Evolutionary conservation across 2,113 vertebrate genomes (phyloP).

Genomic region (Proterorhinus semilunaris): DNA sequence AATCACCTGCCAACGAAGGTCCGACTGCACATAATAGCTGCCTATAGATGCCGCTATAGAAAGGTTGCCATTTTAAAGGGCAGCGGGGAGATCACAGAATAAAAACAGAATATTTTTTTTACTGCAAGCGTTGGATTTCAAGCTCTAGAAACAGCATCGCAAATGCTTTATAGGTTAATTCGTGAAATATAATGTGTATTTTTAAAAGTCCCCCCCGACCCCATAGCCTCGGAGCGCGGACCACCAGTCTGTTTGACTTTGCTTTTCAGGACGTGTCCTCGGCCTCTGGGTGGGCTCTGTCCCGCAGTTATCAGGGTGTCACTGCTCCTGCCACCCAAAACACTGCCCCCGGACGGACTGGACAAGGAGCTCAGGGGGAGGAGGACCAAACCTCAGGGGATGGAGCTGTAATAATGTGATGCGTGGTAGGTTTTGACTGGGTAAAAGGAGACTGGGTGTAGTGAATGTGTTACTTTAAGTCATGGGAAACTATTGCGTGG

Average conservation of each 20-base stretch:
- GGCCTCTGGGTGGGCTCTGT: conserved; percentile 10
- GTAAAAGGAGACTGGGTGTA: too few species aligned
- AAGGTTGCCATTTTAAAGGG: background rate
- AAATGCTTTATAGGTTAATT: too few species aligned
- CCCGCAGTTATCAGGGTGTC: conserved; percentile 27
- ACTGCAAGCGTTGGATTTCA: too few species aligned
- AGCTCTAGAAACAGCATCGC: too few species aligned
- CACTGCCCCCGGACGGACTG: conserved; percentile 25
- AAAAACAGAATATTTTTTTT: too few species aligned
- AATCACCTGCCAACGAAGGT: conserved; percentile 2
- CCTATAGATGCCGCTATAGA: background rate
- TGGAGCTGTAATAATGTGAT: background rate
- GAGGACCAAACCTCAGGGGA: conserved; percentile 8
- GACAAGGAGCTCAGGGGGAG: conserved; percentile 38
- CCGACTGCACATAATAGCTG: background rate
- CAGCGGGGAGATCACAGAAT: too few species aligned
- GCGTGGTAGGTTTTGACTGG: background rate
- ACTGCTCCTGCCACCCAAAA: conserved; percentile 19
- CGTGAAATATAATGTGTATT: background rate
- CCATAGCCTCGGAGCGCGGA: background rate
- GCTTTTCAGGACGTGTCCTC: background rate
- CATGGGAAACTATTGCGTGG: too few species aligned
- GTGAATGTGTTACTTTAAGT: too few species aligned
- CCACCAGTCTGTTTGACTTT: background rate
- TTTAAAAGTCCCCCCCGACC: background rate